Evolutionary conservation across 2,888 invertebrate genomes (phyloP), one percentile per base, ranked within the genome.

Genomic region (Trachelus stipa): DNA sequence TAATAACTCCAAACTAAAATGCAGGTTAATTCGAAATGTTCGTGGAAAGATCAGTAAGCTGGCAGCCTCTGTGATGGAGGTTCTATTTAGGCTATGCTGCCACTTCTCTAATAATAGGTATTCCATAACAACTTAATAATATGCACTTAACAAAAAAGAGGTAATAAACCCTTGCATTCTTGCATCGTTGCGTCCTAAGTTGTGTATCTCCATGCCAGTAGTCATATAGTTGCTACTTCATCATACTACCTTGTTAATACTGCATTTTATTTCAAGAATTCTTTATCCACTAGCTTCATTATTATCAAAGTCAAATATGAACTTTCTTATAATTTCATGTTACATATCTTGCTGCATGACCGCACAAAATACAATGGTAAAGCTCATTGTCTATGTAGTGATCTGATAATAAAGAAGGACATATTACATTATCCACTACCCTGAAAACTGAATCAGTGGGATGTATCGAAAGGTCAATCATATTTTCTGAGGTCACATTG

Each of bases 51-150:
- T 95, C 92, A 93, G 94, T 89, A 94, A 94, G 92, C 93, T 95
- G 92, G 93, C 94, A 92, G 94, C 95, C 92, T 94, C 95, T 90
- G 93, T 95, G 92, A 92, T 95, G 92, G 94, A 95, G 92, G 93
- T 94, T 90, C 94, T 95, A 91, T 94, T 94, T 93, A 94, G 94
- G 91, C 93, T 94, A 90, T 95, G 95, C 94, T 95, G 94, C 93
- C 94, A 94, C 92, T 92, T 93, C 91, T 92, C 93, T 90, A 93
- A 93, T 90, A 93, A 94, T 94, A 95, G 95, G 95, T 95, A 94
- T 87, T 87, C 85, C 86, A 89, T 89, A 87, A 87, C 83, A 84
- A 88, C 87, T 87, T 83, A 88, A 88, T 89, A 88, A 88, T 87
- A 84, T 85, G 85, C 86, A 87, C 82, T 85, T 82, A 79, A 81